Base-by-base conservation (phyloP, 2,888 invertebrate species). In the Drosophila putrida region DNA sequence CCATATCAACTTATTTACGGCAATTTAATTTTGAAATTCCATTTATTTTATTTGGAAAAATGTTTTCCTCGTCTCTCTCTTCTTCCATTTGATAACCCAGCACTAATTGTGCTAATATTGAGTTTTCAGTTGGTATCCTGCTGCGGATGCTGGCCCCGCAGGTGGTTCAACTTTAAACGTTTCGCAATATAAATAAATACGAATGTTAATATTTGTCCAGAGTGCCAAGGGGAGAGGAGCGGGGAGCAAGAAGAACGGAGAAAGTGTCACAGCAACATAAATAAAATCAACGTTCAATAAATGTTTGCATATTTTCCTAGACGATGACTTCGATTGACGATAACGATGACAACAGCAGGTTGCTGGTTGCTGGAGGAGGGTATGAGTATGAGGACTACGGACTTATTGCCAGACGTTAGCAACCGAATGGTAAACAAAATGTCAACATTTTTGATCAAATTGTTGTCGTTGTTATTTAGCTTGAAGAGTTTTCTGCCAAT, bases 241-340 rank as follows among this genome's bases (percentile, higher is more conserved):
- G 43, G 31, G 25, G 8, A 6, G 31, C 8, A 9, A 6, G 27
- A 28, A 38, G 31, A 25, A 6, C 6, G 31, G 31, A 9, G 3
- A 31, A 39, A 9, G 58, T 64, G 64, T 41, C 68, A 78, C 74
- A 78, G 69, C 73, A 85, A 82, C 67, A 80, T 83, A 88, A 83
- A 83, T 82, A 83, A 83, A 88, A 88, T 88, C 86, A 86, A 86
- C 88, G 86, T 75, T 85, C 86, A 83, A 88, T 86, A 88, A 83
- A 83, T 86, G 88, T 85, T 83, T 83, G 86, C 86, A 83, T 82
- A 88, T 88, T 80, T 85, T 88, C 71, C 83, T 88, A 88, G 88
- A 85, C 85, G 79, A 69, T 66, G 63, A 63, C 71, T 84, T 75
- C 61, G 75, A 82, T 78, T 75, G 87, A 72, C 70, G 78, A 80